Evolutionary conservation across 2,113 vertebrate genomes (phyloP), one percentile per base, ranked within the genome.

Genomic region (Lampris incognitus): DNA sequence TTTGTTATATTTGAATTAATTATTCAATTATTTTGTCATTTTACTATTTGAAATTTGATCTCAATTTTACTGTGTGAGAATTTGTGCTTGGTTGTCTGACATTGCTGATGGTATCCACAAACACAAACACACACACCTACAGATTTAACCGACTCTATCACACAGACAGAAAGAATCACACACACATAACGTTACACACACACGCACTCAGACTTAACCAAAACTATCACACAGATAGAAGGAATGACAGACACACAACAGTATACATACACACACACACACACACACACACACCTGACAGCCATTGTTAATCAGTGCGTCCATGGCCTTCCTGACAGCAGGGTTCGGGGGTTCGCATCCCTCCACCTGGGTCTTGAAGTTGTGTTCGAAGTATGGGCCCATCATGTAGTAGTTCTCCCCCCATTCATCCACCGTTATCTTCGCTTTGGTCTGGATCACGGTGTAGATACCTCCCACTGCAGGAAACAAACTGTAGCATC

Each of bases 391-490:
- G 83, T 99, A 98, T 0, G 98, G 98, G 6, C 98, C 98, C 50
- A 99, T 94, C 85, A 99, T 93, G 87, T 94, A 97, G 81, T 96
- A 98, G 75, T 97, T 98, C 70, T 99, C 98, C 0, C 98, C 98
- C 97, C 98, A 99, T 85, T 99, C 98, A 4, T 99, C 97, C 55
- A 92, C 93, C 0, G 97, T 99, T 63, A 96, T 94, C 91, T 96
- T 98, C 13, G 96, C 95, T 87, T 99, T 99, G n/a, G 96, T 98
- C 93, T 99, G 98, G 85, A 99, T 98, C 82, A 99, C 98, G 0
- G 98, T 99, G 88, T 96, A 98, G 92, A 99, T 99, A 66, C 98
- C 98, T 66, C 98, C 98, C 51, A 99, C 98, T 99, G 93, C 39
- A 80, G 74, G 70, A 79, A 76, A 85, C 9, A 91, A 1, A 38